These are phyloP conservation scores for Heteropelma amictum DNA, from an alignment of 2,888 invertebrate genomes.

Conservation along the genomic window DNA sequence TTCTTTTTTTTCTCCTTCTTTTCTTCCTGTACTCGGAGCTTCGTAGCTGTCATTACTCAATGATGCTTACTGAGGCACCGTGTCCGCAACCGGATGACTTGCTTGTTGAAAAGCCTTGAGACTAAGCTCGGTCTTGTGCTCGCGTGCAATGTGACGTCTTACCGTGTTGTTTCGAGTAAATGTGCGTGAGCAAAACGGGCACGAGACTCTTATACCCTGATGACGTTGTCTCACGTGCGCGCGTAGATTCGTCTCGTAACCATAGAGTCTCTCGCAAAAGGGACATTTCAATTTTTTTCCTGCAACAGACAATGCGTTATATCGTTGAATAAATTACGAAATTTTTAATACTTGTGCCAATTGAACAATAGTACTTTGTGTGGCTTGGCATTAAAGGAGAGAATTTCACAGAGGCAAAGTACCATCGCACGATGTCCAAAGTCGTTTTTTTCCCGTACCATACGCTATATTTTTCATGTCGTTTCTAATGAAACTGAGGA, in stretches of 20 bases:
- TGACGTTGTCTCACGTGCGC: conserved; percentile 95
- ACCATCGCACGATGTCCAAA: too few relatives aligned
- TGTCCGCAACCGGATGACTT: conserved; percentile 72
- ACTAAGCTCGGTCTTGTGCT: conserved; percentile 88
- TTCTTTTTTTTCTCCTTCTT: not conserved
- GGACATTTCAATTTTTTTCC: conserved; percentile 95
- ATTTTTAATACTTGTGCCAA: not conserved
- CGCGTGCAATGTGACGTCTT: conserved; percentile 92
- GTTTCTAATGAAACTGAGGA: too few relatives aligned
- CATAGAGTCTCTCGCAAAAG: conserved; percentile 94
- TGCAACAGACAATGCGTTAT: conserved; percentile 75
- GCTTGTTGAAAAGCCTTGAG: conserved; percentile 83
- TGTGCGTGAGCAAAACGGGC: conserved; percentile 93
- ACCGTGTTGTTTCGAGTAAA: conserved; percentile 96
- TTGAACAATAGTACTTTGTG: too few relatives aligned
- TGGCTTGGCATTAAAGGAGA: too few relatives aligned
- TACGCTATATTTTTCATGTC: too few relatives aligned
- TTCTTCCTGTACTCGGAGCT: not conserved
- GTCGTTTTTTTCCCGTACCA: too few relatives aligned
- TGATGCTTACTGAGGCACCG: conserved; percentile 69
- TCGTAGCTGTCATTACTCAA: not conserved
- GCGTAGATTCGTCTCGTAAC: conserved; percentile 94
- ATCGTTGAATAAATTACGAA: not conserved
- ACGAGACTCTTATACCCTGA: conserved; percentile 94
- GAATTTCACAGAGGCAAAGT: too few relatives aligned